phyloP scores from a whole-genome alignment of 2,797 vertebrate species.

The Pteronotus mesoamericanus region DNA sequence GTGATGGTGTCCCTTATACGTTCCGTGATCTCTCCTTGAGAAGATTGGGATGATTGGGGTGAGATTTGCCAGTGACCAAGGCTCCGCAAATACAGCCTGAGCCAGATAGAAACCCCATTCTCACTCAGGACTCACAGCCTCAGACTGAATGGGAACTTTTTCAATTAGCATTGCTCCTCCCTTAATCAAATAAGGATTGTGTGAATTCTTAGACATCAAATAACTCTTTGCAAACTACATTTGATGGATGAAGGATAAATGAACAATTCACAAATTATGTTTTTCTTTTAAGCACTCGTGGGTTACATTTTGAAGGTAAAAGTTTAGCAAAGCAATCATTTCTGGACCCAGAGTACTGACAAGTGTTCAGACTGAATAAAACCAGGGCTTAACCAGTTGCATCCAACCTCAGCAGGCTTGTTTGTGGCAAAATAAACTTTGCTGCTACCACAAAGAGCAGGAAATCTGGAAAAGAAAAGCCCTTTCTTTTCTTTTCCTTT shows the following conservation, averaged over 20 bases:
- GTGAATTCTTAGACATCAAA: not conserved
- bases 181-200: not conserved
- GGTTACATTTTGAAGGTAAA: slow-evolving; percentile 22
- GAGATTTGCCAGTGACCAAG: not conserved
- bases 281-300: not conserved
- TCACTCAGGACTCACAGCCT: not conserved
- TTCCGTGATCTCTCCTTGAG: not conserved
- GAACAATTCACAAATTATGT: not conserved
- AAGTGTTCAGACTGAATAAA: not conserved
- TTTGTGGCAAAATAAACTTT: slow-evolving; percentile 49
- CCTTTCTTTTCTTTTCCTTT: not conserved
- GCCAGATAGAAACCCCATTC: not conserved
- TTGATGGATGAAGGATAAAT: not conserved
- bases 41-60: not conserved
- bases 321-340: not conserved
- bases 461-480: not conserved
- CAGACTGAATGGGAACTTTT: not conserved
- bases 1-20: not conserved
- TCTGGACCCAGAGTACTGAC: not conserved
- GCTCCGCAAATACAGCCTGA: not conserved
- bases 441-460: slow-evolving; percentile 27
- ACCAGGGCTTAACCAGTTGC: not conserved
- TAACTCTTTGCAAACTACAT: not conserved
- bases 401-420: slow-evolving; percentile 17
- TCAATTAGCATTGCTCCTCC: not conserved